Evolutionary conservation across 2,888 invertebrate species (phyloP).

Genomic region (Dasypogon diadema): DNA sequence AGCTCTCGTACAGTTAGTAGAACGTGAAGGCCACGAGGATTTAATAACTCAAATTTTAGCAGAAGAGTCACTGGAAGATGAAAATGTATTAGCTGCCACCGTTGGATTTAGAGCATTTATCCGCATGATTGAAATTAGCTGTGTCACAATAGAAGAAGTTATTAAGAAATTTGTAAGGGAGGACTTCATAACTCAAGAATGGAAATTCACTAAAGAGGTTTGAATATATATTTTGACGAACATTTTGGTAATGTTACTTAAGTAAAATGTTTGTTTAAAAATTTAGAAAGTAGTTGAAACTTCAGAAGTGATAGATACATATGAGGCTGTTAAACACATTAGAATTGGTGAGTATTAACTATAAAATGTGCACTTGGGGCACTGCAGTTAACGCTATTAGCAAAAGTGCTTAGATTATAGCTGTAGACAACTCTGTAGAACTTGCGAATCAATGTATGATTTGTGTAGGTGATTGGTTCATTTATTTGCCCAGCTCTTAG

Average conservation of each 20-base stretch:
- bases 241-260: background rate
- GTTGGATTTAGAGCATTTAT: slow-evolving; percentile 89
- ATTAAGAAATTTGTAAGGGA: slow-evolving; percentile 85
- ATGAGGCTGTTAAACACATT: slow-evolving; percentile 67
- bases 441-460: too few species aligned
- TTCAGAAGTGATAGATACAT: slow-evolving; percentile 65
- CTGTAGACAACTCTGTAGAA: too few species aligned
- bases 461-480: too few species aligned
- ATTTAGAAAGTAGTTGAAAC: slow-evolving; percentile 67
- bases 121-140: slow-evolving; percentile 84
- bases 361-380: too few species aligned
- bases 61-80: slow-evolving; percentile 83
- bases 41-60: slow-evolving; percentile 85
- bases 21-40: slow-evolving; percentile 84
- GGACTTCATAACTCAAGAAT: slow-evolving; percentile 84
- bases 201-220: slow-evolving; percentile 75
- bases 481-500: too few species aligned
- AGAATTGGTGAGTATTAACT: slow-evolving; percentile 67
- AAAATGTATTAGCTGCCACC: slow-evolving; percentile 81
- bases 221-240: slow-evolving; percentile 56
- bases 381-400: too few species aligned
- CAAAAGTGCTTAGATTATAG: too few species aligned
- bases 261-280: slow-evolving; percentile 52
- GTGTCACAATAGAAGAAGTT: slow-evolving; percentile 86
- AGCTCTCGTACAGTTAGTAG: slow-evolving; percentile 85